Evolutionary conservation across 2,888 invertebrate species (phyloP).

Genomic region (Druceiella hillmani): DNA sequence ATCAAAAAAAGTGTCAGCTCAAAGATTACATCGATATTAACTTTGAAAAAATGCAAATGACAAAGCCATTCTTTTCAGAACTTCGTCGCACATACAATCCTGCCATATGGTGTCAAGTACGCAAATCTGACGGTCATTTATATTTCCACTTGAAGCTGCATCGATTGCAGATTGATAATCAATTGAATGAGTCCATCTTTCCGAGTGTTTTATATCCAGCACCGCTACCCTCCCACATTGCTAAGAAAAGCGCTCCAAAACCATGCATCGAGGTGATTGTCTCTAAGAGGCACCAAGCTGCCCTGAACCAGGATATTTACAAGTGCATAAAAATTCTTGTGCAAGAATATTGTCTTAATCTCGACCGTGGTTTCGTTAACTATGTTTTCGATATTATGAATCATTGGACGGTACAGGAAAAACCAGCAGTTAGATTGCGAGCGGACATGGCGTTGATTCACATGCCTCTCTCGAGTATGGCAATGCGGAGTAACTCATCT

Average conservation of each 20-base stretch:
- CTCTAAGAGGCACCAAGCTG: slow-evolving; percentile 47
- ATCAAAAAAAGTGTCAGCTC: slow-evolving; percentile 64
- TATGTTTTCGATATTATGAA: slow-evolving; percentile 58
- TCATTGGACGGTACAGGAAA: slow-evolving; percentile 53
- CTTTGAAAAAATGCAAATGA: slow-evolving; percentile 80
- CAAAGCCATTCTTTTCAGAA: slow-evolving; percentile 79
- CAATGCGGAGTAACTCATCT: slow-evolving; percentile 37
- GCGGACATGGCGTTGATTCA: slow-evolving; percentile 55
- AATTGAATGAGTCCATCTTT: slow-evolving; percentile 63
- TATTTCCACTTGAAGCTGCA: slow-evolving; percentile 66
- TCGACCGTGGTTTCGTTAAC: slow-evolving; percentile 63
- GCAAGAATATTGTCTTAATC: slow-evolving; percentile 61
- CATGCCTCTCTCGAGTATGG: slow-evolving; percentile 49
- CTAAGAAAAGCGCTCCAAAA: slow-evolving; percentile 46
- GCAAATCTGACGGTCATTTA: slow-evolving; percentile 63
- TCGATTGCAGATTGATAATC: slow-evolving; percentile 68
- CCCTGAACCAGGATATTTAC: slow-evolving; percentile 51
- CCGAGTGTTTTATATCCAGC: slow-evolving; percentile 62
- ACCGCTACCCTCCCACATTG: slow-evolving; percentile 43
- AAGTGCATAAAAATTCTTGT: slow-evolving; percentile 59
- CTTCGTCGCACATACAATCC: slow-evolving; percentile 67
- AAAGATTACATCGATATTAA: slow-evolving; percentile 78
- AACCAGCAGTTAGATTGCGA: slow-evolving; percentile 51
- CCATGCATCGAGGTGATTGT: slow-evolving; percentile 57
- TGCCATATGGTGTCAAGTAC: slow-evolving; percentile 66